Conservation (phyloP, 2,797 vertebrate species). For the Cirrhinus mrigala region DNA sequence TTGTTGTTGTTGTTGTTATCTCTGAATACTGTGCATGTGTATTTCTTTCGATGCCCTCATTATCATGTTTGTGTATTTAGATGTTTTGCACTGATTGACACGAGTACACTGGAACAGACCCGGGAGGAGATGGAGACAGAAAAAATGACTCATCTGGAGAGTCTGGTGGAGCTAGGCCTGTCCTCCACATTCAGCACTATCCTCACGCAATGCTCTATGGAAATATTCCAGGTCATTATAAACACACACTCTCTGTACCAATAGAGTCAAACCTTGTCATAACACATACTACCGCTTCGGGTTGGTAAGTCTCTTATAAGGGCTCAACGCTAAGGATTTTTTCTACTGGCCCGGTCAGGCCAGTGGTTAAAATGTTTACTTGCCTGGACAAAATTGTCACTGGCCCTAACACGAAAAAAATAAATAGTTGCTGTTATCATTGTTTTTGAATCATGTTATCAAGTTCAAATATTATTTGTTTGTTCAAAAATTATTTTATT, state of each 20-base stretch:
- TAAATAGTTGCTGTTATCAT: no score
- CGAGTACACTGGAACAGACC: conserved; percentile 95
- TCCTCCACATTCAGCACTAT: conserved; percentile 98
- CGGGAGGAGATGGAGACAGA: conserved; percentile 97
- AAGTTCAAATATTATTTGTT: no score
- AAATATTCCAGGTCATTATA: conserved; percentile 90
- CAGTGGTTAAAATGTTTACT: no score
- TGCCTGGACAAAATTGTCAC: no score
- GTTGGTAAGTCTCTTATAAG: background rate
- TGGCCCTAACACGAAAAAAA: no score
- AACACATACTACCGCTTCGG: background rate
- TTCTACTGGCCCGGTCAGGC: no score
- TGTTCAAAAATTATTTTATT: no score
- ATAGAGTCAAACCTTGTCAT: background rate
- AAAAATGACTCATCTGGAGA: conserved; percentile 98
- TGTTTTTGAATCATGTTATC: no score
- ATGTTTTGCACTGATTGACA: conserved; percentile 98
- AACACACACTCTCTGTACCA: background rate
- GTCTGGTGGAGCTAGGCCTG: conserved; percentile 93
- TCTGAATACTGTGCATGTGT: background rate
- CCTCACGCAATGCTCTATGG: conserved; percentile 95
- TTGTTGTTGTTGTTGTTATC: background rate
- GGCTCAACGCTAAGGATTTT: no score
- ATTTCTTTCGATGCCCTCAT: background rate
- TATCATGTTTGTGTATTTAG: conserved; percentile 69